Conservation (phyloP, 2,797 vertebrate species). For the Acropternis orthonyx region DNA sequence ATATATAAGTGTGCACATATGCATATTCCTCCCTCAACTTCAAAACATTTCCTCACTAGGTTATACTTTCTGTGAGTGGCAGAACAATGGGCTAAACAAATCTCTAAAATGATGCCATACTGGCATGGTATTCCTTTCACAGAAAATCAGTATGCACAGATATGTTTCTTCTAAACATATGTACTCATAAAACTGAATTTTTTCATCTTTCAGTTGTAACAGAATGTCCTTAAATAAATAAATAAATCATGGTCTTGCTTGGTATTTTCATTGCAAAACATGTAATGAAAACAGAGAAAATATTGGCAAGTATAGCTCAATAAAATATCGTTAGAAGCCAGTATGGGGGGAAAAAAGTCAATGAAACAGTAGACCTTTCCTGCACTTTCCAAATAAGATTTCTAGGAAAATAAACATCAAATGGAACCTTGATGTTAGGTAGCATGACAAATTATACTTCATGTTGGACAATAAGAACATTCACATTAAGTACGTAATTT, state of each 20-base stretch:
- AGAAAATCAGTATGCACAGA: background rate
- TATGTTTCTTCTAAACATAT: background rate
- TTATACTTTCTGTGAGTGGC: background rate
- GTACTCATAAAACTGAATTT: background rate
- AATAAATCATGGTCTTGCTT: background rate
- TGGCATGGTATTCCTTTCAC: background rate
- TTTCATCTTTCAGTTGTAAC: background rate
- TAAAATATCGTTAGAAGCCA: background rate
- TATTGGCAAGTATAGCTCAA: background rate
- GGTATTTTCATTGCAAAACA: background rate
- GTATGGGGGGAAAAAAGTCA: background rate
- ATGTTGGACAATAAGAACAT: background rate
- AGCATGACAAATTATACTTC: background rate
- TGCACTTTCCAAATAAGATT: background rate
- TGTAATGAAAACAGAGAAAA: background rate
- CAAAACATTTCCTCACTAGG: background rate
- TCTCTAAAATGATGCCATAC: background rate
- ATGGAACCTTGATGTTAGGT: background rate
- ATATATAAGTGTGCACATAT: rapidly evolving
- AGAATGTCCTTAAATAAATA: background rate
- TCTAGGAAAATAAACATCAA: background rate
- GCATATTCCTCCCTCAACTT: background rate
- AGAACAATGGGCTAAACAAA: background rate
- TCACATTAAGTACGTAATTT: background rate
- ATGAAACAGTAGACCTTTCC: background rate